phyloP scores from a whole-genome alignment of 2,113 vertebrate genomes.

The Melanocharis versteri region DNA sequence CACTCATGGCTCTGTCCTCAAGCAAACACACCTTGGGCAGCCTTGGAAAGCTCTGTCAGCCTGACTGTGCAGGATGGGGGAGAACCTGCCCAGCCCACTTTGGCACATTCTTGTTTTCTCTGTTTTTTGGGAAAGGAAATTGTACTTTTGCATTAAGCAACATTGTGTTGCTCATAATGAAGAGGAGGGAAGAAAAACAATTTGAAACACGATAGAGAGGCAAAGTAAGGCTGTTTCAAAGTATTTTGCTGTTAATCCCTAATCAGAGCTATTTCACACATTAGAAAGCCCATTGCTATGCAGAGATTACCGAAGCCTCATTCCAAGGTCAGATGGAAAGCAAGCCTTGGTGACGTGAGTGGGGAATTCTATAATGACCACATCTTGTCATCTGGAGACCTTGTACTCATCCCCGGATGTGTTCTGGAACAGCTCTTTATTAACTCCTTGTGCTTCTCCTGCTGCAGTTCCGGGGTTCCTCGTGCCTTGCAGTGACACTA shows the following conservation, averaged over 20 bases:
- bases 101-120: background rate
- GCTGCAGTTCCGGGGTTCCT: background rate
- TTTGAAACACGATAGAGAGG: background rate
- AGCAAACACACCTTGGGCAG: background rate
- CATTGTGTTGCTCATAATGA: slow-evolving; percentile 20
- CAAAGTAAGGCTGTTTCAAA: background rate
- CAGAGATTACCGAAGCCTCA: slow-evolving; percentile 23
- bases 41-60: background rate
- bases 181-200: slow-evolving; percentile 30
- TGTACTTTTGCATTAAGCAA: background rate
- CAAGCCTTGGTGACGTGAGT: background rate
- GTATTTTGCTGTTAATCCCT: background rate
- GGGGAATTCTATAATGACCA: slow-evolving; percentile 47
- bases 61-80: background rate
- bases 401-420: slow-evolving; percentile 18
- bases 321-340: slow-evolving; percentile 43
- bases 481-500: background rate
- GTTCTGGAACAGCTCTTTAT: background rate
- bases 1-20: background rate
- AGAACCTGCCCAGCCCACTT: background rate
- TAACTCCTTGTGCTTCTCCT: slow-evolving; percentile 11
- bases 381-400: slow-evolving; percentile 57
- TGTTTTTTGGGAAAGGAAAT: slow-evolving; percentile 5
- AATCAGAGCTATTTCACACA: slow-evolving; percentile 22
- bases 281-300: slow-evolving; percentile 41